Conservation (phyloP, 1,140 invertebrate species). For the Lysiphlebus fabarum region DNA sequence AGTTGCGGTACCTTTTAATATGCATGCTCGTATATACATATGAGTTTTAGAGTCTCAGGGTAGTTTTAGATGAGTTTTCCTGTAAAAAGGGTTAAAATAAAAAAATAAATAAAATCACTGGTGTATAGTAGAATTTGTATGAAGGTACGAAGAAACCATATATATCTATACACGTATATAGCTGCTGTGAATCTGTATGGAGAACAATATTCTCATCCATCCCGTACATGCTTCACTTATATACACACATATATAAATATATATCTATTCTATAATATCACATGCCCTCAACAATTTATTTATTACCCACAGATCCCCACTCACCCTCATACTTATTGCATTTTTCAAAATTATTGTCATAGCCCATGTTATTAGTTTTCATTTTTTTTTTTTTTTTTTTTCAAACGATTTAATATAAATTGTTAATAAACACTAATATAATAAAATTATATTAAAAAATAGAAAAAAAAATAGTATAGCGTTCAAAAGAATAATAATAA, state of each 20-base stretch:
- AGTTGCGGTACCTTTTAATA: too few relatives aligned
- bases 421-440: too few relatives aligned
- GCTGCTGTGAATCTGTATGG: constrained; percentile 24
- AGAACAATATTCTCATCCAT: constrained; percentile 46
- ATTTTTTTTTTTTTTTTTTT: too few relatives aligned
- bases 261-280: constrained; percentile 49
- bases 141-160: too few relatives aligned
- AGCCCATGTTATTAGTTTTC: background rate
- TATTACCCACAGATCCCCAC: constrained; percentile 44
- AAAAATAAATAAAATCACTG: constrained; percentile 52
- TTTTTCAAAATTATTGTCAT: constrained; percentile 47
- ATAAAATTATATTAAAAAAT: too few relatives aligned
- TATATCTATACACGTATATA: too few relatives aligned
- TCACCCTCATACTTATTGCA: constrained; percentile 49
- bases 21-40: too few relatives aligned
- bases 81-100: constrained; percentile 38
- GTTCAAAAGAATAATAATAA: background rate
- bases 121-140: constrained; percentile 18
- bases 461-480: background rate
- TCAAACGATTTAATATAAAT: too few relatives aligned
- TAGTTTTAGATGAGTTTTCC: too few relatives aligned
- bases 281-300: constrained; percentile 56
- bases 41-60: too few relatives aligned
- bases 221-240: constrained; percentile 49
- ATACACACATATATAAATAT: constrained; percentile 53